phyloP scores from a whole-genome alignment of 2,113 vertebrate species.

The Hiodon tergisus region DNA sequence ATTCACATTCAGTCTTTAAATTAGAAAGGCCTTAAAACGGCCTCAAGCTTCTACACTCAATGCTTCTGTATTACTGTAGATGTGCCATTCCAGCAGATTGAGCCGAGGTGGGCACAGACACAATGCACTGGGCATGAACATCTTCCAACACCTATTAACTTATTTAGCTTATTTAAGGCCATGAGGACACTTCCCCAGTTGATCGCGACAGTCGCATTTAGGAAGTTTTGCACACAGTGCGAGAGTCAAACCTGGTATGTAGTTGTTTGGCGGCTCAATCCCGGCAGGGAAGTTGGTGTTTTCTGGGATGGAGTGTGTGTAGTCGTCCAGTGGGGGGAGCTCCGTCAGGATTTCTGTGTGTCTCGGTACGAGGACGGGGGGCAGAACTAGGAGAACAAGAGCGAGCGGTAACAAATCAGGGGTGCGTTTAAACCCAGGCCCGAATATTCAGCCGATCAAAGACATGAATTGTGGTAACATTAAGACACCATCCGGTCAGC shows the following conservation, averaged over 20 bases:
- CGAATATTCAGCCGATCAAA: no score
- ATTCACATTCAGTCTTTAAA: background rate
- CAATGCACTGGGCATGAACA: background rate
- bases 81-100: no score
- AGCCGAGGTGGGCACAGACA: background rate
- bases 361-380: slow-evolving; percentile 91
- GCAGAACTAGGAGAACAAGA: slow-evolving; percentile 70
- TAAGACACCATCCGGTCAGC: background rate
- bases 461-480: background rate
- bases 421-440: background rate
- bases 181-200: background rate
- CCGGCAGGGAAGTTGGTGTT: slow-evolving; percentile 98
- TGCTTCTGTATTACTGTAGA: no score
- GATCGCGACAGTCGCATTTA: background rate
- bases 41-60: no score
- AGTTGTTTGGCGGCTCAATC: slow-evolving; percentile 97
- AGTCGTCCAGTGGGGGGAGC: slow-evolving; percentile 91
- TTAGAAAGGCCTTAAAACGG: no score
- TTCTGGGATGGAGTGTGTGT: slow-evolving; percentile 98
- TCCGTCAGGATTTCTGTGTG: slow-evolving; percentile 93
- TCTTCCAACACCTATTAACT: background rate
- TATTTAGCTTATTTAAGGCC: background rate
- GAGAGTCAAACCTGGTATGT: slow-evolving; percentile 86
- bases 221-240: background rate
- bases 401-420: background rate